Evolutionary conservation across 2,888 invertebrate species (phyloP), one percentile per base, ranked within the genome.

Genomic region (Amblyteles armatorius): DNA sequence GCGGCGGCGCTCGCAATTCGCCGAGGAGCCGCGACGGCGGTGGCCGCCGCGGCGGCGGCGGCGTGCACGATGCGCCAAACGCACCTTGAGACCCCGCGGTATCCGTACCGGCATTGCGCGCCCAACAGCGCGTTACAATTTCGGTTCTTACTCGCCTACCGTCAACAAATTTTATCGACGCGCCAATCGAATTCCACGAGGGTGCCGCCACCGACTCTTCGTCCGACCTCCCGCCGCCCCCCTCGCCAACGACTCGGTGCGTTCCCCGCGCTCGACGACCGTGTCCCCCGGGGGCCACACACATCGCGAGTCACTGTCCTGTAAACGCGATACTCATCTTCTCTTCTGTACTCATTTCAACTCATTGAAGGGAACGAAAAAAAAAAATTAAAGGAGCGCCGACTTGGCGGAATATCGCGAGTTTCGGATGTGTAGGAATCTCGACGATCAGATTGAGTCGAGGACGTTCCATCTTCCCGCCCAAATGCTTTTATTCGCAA

Each of bases 121-220:
- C 86, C 88, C 86, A 86, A 89, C 89, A 87, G 86, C 88, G 90
- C 90, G 89, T 90, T 89, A 90, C 90, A 91, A 91, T 90, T 88
- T 81, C 88, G 88, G 91, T 91, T 92, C 92, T 91, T 89, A 84
- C 87, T 79, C 82, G 79, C 79, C 78, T 82, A 87, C 87, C 89
- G 88, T 90, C 88, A 91, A 90, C 90, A 90, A 91, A 91, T 92
- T 90, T 91, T 88, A 92, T 91, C 91, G 89, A 90, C 91, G 86
- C 89, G 89, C 88, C 91, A 86, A 87, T 88, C 83, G 82, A 87
- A 88, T 87, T 87, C 85, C 84, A 63, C 83, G 72, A 84, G 84
- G 77, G 73, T 86, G 85, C 86, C 82, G 69, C 67, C 82, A 60
- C 67, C 80, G 40, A 40, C 40, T 40, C 40, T 11, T 36, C 40